phyloP scores from a whole-genome alignment of 1,140 invertebrate genomes.

The Dolichoris vasculosae region DNA sequence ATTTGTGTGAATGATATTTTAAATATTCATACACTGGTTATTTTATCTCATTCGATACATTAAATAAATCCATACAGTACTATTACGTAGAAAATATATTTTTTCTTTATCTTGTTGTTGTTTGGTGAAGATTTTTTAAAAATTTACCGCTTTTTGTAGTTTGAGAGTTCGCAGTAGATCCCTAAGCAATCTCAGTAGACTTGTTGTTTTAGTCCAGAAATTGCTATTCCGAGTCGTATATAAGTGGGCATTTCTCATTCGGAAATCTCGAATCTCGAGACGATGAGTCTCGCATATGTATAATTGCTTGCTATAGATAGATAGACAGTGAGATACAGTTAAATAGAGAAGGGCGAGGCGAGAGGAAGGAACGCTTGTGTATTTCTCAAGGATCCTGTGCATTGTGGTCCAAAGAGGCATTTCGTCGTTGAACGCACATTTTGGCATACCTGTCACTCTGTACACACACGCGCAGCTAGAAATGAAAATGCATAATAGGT shows the following conservation, averaged over 20 bases:
- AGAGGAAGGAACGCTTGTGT: neutral
- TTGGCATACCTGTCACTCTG: conserved; percentile 55
- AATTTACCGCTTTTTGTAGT: neutral
- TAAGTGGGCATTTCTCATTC: conserved; percentile 2
- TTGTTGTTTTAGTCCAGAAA: conserved; percentile 42
- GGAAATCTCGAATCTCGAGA: conserved; percentile 31
- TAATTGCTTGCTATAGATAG: neutral
- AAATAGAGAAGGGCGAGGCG: neutral
- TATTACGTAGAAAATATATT: conserved; percentile 19
- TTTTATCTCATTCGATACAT: neutral
- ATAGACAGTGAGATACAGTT: neutral
- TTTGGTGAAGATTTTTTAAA: neutral
- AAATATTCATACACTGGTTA: conserved; percentile 17
- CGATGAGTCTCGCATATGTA: neutral
- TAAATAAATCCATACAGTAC: conserved; percentile 16
- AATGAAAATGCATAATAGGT: conserved; percentile 33
- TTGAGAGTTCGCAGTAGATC: neutral
- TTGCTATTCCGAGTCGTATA: conserved; percentile 31
- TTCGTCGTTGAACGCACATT: conserved; percentile 55
- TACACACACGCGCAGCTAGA: neutral
- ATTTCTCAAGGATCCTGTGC: neutral
- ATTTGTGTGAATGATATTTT: neutral
- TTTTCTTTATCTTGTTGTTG: neutral
- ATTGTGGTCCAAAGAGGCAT: neutral
- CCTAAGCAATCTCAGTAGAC: conserved; percentile 16